Evolutionary conservation across 2,113 vertebrate genomes (phyloP).

Genomic region (Equus quagga): DNA sequence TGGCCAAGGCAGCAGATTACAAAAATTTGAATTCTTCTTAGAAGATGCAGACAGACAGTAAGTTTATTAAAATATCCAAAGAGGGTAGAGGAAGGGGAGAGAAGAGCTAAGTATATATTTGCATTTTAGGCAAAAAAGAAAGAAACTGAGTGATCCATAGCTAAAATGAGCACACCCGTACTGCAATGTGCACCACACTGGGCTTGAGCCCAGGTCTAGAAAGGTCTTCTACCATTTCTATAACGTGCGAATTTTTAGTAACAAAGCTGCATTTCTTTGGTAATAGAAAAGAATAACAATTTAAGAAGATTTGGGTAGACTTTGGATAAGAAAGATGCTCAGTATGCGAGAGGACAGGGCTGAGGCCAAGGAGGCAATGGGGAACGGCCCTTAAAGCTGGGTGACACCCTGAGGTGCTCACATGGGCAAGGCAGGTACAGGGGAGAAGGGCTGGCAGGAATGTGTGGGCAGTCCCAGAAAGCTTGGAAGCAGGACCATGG

Average conservation of each 20-base stretch:
- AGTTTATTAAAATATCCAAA: background rate
- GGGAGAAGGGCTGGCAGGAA: background rate
- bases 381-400: background rate
- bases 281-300: background rate
- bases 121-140: background rate
- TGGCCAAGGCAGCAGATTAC: background rate
- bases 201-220: background rate
- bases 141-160: background rate
- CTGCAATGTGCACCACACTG: background rate
- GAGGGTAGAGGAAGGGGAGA: background rate
- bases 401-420: background rate
- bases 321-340: background rate
- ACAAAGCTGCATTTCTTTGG: slow-evolving; percentile 24
- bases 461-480: background rate
- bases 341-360: background rate
- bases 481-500: background rate
- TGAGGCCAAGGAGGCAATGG: background rate
- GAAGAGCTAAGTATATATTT: background rate
- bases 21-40: background rate
- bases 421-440: background rate
- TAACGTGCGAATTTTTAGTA: background rate
- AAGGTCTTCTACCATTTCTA: background rate
- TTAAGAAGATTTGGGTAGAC: background rate
- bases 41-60: background rate
- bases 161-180: background rate